Evolutionary conservation across 2,797 vertebrate genomes (phyloP), one percentile per base, ranked within the genome.

Genomic region (Acanthiza pusilla): DNA sequence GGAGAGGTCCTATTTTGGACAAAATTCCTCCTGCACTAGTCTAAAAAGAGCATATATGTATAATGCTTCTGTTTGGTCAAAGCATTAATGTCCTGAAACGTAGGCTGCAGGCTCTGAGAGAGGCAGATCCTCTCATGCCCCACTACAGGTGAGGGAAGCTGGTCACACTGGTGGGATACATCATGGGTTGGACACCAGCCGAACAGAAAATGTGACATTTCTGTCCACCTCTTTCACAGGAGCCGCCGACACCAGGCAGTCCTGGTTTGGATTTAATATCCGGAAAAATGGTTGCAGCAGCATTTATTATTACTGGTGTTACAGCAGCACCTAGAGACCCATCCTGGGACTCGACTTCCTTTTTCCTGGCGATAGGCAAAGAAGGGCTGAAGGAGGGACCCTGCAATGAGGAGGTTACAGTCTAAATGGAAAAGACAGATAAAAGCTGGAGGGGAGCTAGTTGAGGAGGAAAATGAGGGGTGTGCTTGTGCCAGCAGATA

Each of bases 301-400:
- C n/a, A 20, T 81, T 55, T 45, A 17, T 70, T 81, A 83, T 88
- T 93, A 32, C 1, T 94, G 76, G 79, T 95, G 88, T 78, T 96
- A 86, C 4, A 96, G 94, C 94, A 97, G 66, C 96, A 96, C 94
- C 94, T 96, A 96, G 70, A 92, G 94, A 94, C 87, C n/a, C n/a
- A 4, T 91, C 19, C n/a, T 42, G 94, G 93, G 91, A 95, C 72
- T 92, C 78, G 53, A 40, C 51, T 48, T 80, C 36, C 17, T 80
- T 71, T 66, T 40, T 27, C 47, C 40, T 45, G n/a, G 38, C 17
- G 45, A 6, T 5, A 58, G 5, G 29, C 18, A 83, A 76, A 72
- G 40, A 47, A 14, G 18, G 6, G 23, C 26, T 74, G 65, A 42
- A 66, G 13, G 27, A 66, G 25, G 5, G 5, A 42, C 23, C 47